These are phyloP conservation scores for Vollenhovia emeryi DNA, from an alignment of 1,140 invertebrate genomes.

Conservation along the genomic window DNA sequence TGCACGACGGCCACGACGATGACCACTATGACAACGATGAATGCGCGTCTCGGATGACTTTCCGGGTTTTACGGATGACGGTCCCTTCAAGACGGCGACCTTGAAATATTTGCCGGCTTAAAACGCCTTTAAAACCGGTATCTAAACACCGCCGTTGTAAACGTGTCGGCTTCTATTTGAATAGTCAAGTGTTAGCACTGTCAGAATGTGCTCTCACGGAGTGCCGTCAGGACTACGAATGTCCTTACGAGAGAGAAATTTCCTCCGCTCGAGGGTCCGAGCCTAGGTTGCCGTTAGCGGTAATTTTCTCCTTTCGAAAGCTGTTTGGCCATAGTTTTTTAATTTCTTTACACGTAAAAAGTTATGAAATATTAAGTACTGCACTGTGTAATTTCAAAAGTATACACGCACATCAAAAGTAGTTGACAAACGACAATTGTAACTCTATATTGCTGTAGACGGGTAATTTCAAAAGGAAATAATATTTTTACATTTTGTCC, in stretches of 20 bases:
- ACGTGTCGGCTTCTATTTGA: slow-evolving; percentile 41
- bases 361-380: background rate
- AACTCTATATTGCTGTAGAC: background rate
- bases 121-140: slow-evolving; percentile 73
- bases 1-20: background rate
- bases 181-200: slow-evolving; percentile 54
- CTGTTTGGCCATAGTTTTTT: background rate
- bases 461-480: background rate
- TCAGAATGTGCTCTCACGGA: slow-evolving; percentile 48
- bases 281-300: background rate
- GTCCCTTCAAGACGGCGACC: slow-evolving; percentile 49
- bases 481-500: background rate
- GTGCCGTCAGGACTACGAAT: slow-evolving; percentile 28
- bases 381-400: background rate
- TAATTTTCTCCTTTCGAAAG: slow-evolving; percentile 6
- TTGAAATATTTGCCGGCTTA: slow-evolving; percentile 68
- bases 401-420: background rate
- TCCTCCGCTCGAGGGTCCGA: background rate
- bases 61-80: slow-evolving; percentile 22
- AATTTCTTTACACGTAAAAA: too few species aligned
- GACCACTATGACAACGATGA: background rate
- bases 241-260: slow-evolving; percentile 45
- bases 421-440: background rate
- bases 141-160: slow-evolving; percentile 53
- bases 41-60: slow-evolving; percentile 26